Evolutionary conservation across 2,888 invertebrate species (phyloP).

Genomic region (Macropis europaea): DNA sequence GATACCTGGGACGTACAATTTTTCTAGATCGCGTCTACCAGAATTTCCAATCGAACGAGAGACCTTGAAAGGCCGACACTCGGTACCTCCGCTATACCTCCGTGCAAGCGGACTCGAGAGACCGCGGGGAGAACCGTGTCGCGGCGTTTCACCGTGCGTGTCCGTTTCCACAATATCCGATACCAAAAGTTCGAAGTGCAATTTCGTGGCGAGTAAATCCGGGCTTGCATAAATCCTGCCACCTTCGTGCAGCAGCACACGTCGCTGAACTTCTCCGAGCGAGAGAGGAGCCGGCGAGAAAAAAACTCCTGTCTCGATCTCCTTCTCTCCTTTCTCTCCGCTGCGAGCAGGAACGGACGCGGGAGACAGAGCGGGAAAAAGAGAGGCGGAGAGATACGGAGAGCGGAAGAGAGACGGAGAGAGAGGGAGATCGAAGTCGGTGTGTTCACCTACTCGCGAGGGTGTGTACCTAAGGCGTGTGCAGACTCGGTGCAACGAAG

Average conservation of each 20-base stretch:
- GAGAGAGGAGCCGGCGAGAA: conserved; percentile 1
- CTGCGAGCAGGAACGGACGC: neutral
- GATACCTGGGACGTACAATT: too few species aligned
- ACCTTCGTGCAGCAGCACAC: conserved; percentile 52
- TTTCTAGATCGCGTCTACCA: too few species aligned
- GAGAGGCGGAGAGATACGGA: conserved; percentile 18
- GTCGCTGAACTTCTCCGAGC: conserved; percentile 50
- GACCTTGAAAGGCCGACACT: too few species aligned
- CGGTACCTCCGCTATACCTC: too few species aligned
- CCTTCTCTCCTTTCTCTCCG: conserved; percentile 11
- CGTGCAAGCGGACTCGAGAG: neutral
- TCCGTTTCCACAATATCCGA: conserved; percentile 18
- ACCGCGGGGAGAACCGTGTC: neutral
- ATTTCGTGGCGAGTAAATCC: conserved; percentile 54
- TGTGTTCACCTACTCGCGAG: conserved; percentile 70
- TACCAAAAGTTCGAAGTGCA: conserved; percentile 45
- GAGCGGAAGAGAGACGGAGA: conserved; percentile 22
- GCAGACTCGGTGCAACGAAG: conserved; percentile 71
- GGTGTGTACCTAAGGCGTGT: conserved; percentile 78
- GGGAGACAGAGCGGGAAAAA: too few species aligned
- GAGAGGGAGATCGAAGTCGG: conserved; percentile 30
- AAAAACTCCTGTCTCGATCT: conserved; percentile 36
- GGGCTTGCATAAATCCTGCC: conserved; percentile 53
- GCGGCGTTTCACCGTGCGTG: conserved; percentile 15
- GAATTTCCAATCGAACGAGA: neutral